These are phyloP conservation scores for Leptinotarsa lineolata DNA, from an alignment of 1,140 invertebrate species.

Conservation along the genomic window DNA sequence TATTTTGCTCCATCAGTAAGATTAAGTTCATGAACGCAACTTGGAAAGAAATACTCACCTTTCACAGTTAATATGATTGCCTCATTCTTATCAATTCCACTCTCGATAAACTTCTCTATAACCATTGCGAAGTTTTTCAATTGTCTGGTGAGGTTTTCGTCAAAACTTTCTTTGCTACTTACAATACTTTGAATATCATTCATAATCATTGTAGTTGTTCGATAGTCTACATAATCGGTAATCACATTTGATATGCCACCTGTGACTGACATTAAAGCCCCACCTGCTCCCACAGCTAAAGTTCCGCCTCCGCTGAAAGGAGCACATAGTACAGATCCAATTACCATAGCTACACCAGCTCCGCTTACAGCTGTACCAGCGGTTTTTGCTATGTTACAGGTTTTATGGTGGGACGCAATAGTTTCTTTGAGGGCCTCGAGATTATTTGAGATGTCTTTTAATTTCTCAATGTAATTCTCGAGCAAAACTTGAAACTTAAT, in stretches of 20 bases:
- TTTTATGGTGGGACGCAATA: constrained; percentile 33
- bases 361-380: constrained; percentile 34
- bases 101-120: constrained; percentile 28
- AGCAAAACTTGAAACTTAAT: constrained; percentile 28
- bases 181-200: constrained; percentile 35
- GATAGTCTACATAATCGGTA: constrained; percentile 39
- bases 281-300: constrained; percentile 36
- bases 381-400: constrained; percentile 35
- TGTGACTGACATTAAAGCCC: constrained; percentile 39
- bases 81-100: constrained; percentile 26
- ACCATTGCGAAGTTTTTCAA: constrained; percentile 33
- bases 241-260: constrained; percentile 36
- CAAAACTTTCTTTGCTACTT: constrained; percentile 36
- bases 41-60: constrained; percentile 11
- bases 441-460: constrained; percentile 33
- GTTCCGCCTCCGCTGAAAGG: constrained; percentile 34
- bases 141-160: constrained; percentile 34
- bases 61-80: constrained; percentile 35
- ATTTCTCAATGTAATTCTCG: constrained; percentile 36
- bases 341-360: constrained; percentile 35
- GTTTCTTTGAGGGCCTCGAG: constrained; percentile 32
- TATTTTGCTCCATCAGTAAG: too few relatives aligned
- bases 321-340: constrained; percentile 35
- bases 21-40: too few relatives aligned
- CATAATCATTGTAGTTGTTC: constrained; percentile 36